Evolutionary conservation across 2,797 vertebrate species (phyloP).

Genomic region (Margarornis squamiger): DNA sequence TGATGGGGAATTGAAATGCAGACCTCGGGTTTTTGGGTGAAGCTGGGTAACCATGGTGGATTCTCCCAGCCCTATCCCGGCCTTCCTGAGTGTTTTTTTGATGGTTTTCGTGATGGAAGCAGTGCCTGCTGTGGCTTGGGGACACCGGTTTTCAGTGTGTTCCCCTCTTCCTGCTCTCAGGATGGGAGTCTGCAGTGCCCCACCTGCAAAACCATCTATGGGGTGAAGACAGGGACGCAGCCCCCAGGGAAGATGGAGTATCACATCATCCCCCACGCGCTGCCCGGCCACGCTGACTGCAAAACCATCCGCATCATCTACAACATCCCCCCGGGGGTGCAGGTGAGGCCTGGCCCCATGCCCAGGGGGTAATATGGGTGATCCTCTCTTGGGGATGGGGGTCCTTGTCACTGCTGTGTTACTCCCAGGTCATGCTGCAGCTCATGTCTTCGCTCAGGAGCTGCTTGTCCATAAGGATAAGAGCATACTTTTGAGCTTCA

Average conservation of each 20-base stretch:
- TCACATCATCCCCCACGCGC: conserved; percentile 93
- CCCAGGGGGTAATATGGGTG: neutral
- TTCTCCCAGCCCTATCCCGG: neutral
- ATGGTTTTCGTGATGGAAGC: rapidly evolving
- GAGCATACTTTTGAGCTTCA: neutral
- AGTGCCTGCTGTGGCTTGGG: rapidly evolving
- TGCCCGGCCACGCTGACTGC: conserved; percentile 93
- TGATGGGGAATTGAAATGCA: neutral
- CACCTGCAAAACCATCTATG: conserved; percentile 96
- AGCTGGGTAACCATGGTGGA: neutral
- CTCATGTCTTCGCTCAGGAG: neutral
- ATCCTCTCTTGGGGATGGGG: rapidly evolving
- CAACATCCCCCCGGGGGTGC: conserved; percentile 95
- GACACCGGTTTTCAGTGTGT: neutral
- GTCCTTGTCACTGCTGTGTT: neutral
- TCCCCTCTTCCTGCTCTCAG: conserved; percentile 45
- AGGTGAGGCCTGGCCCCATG: conserved; percentile 73
- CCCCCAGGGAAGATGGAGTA: conserved; percentile 98
- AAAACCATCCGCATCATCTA: conserved; percentile 98
- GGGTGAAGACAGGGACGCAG: conserved; percentile 95
- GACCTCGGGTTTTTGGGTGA: neutral
- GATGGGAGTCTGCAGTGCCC: conserved; percentile 96
- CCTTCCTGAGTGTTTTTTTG: neutral
- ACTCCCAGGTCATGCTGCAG: neutral
- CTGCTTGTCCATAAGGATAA: neutral